Evolutionary conservation across 2,113 vertebrate species (phyloP).

Genomic region (Saimiri boliviensis): DNA sequence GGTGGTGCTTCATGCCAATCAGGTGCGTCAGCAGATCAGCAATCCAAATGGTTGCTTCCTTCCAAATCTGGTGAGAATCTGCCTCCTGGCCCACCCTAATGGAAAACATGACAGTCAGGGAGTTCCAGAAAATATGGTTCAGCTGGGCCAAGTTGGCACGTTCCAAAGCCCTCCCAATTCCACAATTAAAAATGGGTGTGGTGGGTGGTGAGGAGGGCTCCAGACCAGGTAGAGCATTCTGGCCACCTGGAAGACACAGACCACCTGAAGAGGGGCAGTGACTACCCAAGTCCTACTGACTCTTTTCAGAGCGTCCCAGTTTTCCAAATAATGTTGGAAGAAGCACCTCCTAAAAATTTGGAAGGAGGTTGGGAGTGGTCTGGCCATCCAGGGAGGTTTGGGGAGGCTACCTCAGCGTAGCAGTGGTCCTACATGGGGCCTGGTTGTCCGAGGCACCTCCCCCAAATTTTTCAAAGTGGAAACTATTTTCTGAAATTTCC

Average conservation of each 20-base stretch:
- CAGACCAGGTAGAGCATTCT: neutral
- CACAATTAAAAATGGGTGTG: neutral
- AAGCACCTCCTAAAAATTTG: neutral
- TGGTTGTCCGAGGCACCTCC: neutral
- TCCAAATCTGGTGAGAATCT: neutral
- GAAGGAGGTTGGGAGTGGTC: neutral
- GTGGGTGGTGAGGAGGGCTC: neutral
- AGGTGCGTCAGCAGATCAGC: neutral
- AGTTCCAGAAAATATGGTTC: neutral
- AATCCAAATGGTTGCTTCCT: neutral
- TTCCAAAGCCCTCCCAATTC: neutral
- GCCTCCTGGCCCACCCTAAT: neutral
- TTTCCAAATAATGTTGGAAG: neutral
- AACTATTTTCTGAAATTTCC: neutral
- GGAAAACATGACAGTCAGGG: neutral
- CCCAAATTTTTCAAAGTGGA: neutral
- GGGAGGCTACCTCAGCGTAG: too few relatives aligned
- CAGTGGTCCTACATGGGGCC: neutral
- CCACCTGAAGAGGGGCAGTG: neutral
- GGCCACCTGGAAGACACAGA: neutral
- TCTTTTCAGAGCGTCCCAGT: neutral
- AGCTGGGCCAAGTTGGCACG: neutral
- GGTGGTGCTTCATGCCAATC: neutral
- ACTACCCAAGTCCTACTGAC: neutral
- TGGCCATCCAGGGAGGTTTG: neutral